phyloP scores from a whole-genome alignment of 2,797 vertebrate genomes.

The Nannoperca australis region DNA sequence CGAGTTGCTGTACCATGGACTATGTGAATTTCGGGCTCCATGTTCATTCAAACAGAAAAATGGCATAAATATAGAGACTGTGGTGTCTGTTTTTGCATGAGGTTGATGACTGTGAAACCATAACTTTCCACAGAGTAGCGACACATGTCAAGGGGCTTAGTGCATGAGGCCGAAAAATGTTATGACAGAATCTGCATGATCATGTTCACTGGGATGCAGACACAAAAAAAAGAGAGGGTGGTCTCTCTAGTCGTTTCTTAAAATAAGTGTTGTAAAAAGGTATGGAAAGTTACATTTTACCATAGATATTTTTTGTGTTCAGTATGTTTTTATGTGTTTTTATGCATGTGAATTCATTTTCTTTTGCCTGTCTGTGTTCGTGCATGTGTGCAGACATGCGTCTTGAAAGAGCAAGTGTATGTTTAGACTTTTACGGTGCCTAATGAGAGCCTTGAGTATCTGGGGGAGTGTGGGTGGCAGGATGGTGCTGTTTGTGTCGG shows the following conservation, averaged over 20 bases:
- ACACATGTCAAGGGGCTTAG: slow-evolving; percentile 48
- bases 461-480: slow-evolving; percentile 60
- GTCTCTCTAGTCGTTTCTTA: neutral
- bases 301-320: neutral
- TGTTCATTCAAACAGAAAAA: slow-evolving; percentile 19
- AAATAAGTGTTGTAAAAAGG: neutral
- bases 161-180: neutral
- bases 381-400: slow-evolving; percentile 11
- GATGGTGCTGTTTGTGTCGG: slow-evolving; percentile 55
- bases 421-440: slow-evolving; percentile 57
- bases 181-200: slow-evolving; percentile 3
- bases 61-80: slow-evolving; percentile 22
- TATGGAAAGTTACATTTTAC: neutral
- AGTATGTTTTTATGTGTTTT: neutral
- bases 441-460: slow-evolving; percentile 66
- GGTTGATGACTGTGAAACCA: slow-evolving; percentile 47
- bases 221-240: neutral
- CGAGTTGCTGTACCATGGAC: neutral
- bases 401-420: slow-evolving; percentile 29
- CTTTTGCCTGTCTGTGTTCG: neutral
- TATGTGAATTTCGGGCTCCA: neutral
- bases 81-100: slow-evolving; percentile 17
- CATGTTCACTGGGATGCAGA: neutral
- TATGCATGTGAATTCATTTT: neutral
- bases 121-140: slow-evolving; percentile 41